Base-by-base conservation (phyloP, 2,113 vertebrate species). In the Glareola pratincola region DNA sequence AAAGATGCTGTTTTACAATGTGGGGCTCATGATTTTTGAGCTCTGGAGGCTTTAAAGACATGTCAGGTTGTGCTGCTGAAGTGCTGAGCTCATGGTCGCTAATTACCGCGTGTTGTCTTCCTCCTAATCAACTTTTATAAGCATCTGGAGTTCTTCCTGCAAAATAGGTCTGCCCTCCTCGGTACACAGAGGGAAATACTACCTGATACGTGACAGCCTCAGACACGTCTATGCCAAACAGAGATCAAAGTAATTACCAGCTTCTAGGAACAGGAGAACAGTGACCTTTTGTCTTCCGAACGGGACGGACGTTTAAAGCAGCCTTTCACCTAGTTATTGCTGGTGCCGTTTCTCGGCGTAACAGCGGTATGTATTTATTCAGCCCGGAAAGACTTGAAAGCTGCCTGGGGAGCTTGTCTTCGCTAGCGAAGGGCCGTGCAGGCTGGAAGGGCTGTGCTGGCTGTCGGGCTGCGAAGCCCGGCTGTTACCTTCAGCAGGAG, bases 251-350 rank as follows among this genome's bases (percentile, higher is more conserved):
- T 56, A 69, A 88, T 66, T 72, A 60, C 41, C 39, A 59, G 8
- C n/a, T 48, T 79, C 71, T 73, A 96, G 84, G 91, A 92, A 94
- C 56, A 91, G 91, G 39, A 92, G 85, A 91, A 85, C 83, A 91
- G 48, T 80, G 71, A 62, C 75, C 88, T 93, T 78, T 95, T 97
- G 50, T 92, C 51, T 87, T 85, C 26, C 39, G 87, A 87, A 43
- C 43, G 39, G n/a, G n/a, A n/a, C n/a, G n/a, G n/a, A n/a, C 3
- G 2, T 56, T 92, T 97, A 78, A 88, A 91, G 63, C 50, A 88
- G 68, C 62, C 48, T 97, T 95, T 90, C 56, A 67, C 47, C 63
- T 84, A 37, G 41, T 66, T 92, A 21, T 82, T 95, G 64, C 75
- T 85, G 43, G 77, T 9, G 6, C 32, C 7, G 2, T 80, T 84